Evolutionary conservation across 2,888 invertebrate genomes (phyloP), one percentile per base, ranked within the genome.

Genomic region (Galeruca laticollis): DNA sequence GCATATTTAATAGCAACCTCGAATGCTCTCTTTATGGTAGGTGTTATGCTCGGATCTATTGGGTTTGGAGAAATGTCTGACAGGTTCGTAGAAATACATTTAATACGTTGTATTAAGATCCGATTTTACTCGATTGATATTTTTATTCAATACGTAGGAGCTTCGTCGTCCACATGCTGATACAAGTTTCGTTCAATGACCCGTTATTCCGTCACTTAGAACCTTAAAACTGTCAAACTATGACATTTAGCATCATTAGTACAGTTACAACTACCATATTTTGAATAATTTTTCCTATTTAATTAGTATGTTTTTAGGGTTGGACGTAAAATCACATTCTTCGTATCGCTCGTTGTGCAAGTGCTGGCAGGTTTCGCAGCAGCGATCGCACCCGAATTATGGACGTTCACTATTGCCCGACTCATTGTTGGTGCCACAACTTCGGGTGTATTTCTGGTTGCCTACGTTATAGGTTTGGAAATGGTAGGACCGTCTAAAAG

Each of bases 401-500:
- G 90, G 80, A 89, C 89, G 56, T 93, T 91, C 79, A 89, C 91
- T 11, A 81, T 90, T 65, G 88, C 91, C 51, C 87, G 94, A 73
- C 84, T 91, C 70, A 82, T 93, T 60, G 89, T 94, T 26, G 94
- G 94, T 13, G 89, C 91, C 11, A 91, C 92, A 10, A 92, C 93
- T 9, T 92, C 93, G 6, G 93, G 93, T 1, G 91, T 93, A 10
- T 94, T 93, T 80, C 86, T 93, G 69, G 93, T 93, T 20, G 92
- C 93, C 54, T 94, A 93, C 83, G 93, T 83, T 82, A 56, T 78
- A 89, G 89, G 88, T 61, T 84, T 89, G 79, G 92, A 92, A 85
- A 92, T 92, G 91, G 93, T 60, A 6, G 92, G 93, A 5, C 91
- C 92, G 0, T 87, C 86, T 62, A 90, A 90, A 79, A 88, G 93